These are phyloP conservation scores for Melanotus villosus DNA, from an alignment of 2,888 invertebrate species.

Conservation along the genomic window DNA sequence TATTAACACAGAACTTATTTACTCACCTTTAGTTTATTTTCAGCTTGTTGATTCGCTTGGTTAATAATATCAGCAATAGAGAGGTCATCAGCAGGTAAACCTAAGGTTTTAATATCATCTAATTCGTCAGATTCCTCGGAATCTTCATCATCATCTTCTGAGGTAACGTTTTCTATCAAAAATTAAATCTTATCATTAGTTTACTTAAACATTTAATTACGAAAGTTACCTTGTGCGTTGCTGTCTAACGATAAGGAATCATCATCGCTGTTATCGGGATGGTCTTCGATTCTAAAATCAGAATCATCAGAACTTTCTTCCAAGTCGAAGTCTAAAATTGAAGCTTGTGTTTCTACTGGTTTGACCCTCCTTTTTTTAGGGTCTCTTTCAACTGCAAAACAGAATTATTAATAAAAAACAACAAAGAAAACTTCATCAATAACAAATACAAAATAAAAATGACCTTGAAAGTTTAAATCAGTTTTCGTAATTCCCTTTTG, in stretches of 20 bases:
- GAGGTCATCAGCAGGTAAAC: constrained; percentile 62
- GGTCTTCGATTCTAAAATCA: constrained; percentile 92
- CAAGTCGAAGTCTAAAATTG: constrained; percentile 85
- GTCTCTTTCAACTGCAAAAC: constrained; percentile 74
- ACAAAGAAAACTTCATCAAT: background rate
- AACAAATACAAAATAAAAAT: background rate
- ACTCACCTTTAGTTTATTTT: constrained; percentile 62
- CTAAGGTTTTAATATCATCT: constrained; percentile 64
- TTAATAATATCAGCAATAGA: constrained; percentile 71
- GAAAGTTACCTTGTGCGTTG: constrained; percentile 73
- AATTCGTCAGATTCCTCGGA: constrained; percentile 65
- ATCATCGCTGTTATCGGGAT: constrained; percentile 84
- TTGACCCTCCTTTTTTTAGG: constrained; percentile 87
- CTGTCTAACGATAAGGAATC: constrained; percentile 80
- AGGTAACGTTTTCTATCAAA: constrained; percentile 23
- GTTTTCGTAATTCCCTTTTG: background rate
- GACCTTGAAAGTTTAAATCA: constrained; percentile 1
- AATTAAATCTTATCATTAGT: background rate
- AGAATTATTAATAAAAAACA: background rate
- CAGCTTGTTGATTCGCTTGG: constrained; percentile 69
- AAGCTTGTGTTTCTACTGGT: constrained; percentile 82
- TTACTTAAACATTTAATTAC: background rate
- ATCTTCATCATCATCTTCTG: constrained; percentile 65
- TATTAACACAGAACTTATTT: too few species aligned
- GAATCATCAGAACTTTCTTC: constrained; percentile 96